A percentile compares a stretch with the other conserved stretches of the same genome.
These are phyloP conservation scores for Prolemur simus DNA, from an alignment of 2,113 vertebrate genomes.

Conservation along the genomic window DNA sequence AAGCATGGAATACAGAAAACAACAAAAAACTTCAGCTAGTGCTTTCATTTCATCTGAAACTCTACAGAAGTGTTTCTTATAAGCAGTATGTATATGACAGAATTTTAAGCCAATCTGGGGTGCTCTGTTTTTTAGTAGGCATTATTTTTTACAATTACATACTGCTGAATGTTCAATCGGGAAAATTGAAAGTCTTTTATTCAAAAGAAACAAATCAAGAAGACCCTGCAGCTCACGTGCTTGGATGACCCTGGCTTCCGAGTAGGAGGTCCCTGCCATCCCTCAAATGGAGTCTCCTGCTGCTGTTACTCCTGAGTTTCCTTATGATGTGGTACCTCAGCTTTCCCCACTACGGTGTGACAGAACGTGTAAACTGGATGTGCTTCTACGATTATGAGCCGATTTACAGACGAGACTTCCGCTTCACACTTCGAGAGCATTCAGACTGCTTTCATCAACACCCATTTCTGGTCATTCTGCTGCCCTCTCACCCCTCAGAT, in stretches of 20 bases:
- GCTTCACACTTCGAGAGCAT: slow-evolving; percentile 71
- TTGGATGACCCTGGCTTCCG: slow-evolving; percentile 41
- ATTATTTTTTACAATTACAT: neutral
- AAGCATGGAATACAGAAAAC: too few species aligned
- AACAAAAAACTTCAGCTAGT: too few species aligned
- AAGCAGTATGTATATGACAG: too few species aligned
- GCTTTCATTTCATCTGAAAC: too few species aligned
- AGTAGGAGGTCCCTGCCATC: slow-evolving; percentile 2
- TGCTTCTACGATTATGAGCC: slow-evolving; percentile 82
- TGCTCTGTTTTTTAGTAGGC: neutral
- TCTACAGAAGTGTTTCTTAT: too few species aligned
- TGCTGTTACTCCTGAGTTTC: neutral
- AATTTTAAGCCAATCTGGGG: too few species aligned
- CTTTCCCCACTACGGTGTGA: neutral
- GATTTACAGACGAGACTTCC: slow-evolving; percentile 64
- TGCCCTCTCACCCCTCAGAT: slow-evolving; percentile 72
- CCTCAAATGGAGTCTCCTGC: slow-evolving; percentile 70
- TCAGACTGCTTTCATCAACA: slow-evolving; percentile 50
- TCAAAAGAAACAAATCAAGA: slow-evolving; percentile 28
- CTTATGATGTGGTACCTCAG: slow-evolving; percentile 63
- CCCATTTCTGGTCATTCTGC: slow-evolving; percentile 83
- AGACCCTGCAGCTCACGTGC: neutral
- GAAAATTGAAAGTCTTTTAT: slow-evolving; percentile 18
- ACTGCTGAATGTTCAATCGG: neutral
- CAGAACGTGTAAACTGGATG: slow-evolving; percentile 56